Percentiles rank a stretch among this genome's conserved stretches.
These are phyloP conservation scores for Anguilla obscura DNA, from an alignment of 2,797 vertebrate genomes.

Conservation along the genomic window DNA sequence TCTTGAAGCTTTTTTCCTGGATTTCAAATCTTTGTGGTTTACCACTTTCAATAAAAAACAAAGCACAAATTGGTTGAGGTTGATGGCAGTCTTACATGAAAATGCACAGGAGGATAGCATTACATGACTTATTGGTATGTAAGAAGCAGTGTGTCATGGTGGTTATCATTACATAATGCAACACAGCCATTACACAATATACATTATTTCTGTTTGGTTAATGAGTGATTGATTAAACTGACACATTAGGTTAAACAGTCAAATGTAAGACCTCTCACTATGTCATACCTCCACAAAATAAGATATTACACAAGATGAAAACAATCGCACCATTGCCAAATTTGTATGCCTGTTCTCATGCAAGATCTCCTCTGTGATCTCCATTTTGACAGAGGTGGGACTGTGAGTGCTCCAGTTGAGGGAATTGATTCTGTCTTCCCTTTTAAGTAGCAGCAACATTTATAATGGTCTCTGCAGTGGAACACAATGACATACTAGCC, in stretches of 20 bases:
- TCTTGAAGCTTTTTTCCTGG: neutral
- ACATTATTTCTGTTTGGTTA: neutral
- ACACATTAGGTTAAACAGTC: neutral
- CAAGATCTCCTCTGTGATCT: neutral
- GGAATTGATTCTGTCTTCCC: neutral
- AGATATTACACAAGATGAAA: neutral
- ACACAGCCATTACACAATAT: neutral
- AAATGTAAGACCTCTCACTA: neutral
- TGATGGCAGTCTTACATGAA: neutral
- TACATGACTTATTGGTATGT: neutral
- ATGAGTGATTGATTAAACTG: neutral
- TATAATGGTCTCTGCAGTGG: constrained; percentile 10
- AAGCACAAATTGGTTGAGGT: neutral
- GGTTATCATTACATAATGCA: neutral
- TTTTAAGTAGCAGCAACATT: neutral
- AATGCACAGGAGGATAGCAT: neutral
- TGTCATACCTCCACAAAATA: neutral
- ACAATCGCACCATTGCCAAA: neutral
- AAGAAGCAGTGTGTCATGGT: neutral
- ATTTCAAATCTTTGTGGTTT: neutral
- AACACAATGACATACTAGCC: constrained; percentile 12
- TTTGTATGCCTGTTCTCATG: neutral
- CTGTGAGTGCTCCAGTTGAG: neutral
- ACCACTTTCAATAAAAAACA: neutral
- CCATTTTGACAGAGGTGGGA: constrained; percentile 1